Percentiles rank a stretch among this genome's conserved stretches.
phyloP scores from a whole-genome alignment of 2,113 vertebrate species.

The Isichthys henryi region DNA sequence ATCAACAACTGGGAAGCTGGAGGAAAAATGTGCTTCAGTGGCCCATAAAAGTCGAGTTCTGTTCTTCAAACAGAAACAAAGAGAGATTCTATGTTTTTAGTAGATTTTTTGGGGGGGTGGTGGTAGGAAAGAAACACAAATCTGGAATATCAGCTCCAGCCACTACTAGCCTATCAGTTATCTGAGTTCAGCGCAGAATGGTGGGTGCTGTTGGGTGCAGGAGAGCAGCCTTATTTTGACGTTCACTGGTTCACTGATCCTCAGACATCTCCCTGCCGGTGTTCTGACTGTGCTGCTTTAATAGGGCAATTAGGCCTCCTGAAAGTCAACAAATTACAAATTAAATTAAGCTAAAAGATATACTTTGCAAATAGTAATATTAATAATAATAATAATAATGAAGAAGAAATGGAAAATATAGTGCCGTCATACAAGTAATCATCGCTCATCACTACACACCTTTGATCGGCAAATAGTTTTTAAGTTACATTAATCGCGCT shows the following conservation, averaged over 20 bases:
- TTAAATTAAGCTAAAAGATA: background rate
- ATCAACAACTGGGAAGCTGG: background rate
- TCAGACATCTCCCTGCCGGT: background rate
- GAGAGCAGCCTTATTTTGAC: background rate
- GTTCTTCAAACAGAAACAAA: background rate
- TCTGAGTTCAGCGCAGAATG: background rate
- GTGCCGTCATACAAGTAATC: background rate
- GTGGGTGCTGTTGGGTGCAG: background rate
- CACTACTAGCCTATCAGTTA: background rate
- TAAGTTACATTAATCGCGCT: background rate
- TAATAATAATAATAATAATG: background rate
- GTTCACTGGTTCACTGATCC: background rate
- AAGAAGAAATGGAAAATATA: background rate
- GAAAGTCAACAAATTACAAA: background rate
- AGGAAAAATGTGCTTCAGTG: background rate
- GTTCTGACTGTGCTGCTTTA: background rate
- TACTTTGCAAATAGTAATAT: background rate
- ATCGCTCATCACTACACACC: background rate
- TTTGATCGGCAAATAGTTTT: background rate
- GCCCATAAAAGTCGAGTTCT: background rate
- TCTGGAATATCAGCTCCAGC: background rate
- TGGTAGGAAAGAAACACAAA: background rate
- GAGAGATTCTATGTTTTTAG: background rate
- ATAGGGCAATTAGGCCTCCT: background rate
- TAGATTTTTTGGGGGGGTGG: background rate